Conservation (phyloP, 2,888 invertebrate species). For the Auanema freiburgensis region DNA sequence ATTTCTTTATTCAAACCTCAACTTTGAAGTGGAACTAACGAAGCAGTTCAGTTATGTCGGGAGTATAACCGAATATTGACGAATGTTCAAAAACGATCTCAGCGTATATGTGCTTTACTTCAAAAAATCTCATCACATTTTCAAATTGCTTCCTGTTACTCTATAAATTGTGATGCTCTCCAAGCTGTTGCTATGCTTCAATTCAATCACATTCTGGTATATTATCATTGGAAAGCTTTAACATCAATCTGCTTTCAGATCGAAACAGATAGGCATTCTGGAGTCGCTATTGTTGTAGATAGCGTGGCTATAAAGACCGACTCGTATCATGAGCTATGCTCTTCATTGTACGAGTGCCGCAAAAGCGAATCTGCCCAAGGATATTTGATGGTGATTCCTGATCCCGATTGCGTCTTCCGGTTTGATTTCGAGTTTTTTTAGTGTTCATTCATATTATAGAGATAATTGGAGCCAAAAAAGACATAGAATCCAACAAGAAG, state of each 20-base stretch:
- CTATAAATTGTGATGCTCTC: no score
- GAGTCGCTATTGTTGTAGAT: background rate
- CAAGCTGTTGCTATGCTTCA: no score
- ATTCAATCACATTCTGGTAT: no score
- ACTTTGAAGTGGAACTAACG: background rate
- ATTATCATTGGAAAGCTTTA: background rate
- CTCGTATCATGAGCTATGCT: background rate
- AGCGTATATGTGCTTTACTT: conserved; percentile 33
- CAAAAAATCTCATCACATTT: conserved; percentile 18
- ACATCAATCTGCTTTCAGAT: background rate
- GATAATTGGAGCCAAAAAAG: no score
- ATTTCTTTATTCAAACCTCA: background rate
- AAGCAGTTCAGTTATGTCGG: conserved; percentile 3
- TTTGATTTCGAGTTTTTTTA: no score
- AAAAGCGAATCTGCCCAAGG: no score
- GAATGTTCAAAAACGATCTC: conserved; percentile 23
- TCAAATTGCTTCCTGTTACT: background rate
- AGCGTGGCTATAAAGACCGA: background rate
- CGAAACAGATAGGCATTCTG: background rate
- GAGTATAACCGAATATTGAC: conserved; percentile 15
- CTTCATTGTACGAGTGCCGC: no score
- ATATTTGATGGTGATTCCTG: no score
- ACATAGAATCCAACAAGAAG: no score
- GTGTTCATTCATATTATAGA: no score
- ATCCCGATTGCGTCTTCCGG: no score